phyloP scores from a whole-genome alignment of 2,888 invertebrate species.

The Cataglyphis rosenhaueri region DNA sequence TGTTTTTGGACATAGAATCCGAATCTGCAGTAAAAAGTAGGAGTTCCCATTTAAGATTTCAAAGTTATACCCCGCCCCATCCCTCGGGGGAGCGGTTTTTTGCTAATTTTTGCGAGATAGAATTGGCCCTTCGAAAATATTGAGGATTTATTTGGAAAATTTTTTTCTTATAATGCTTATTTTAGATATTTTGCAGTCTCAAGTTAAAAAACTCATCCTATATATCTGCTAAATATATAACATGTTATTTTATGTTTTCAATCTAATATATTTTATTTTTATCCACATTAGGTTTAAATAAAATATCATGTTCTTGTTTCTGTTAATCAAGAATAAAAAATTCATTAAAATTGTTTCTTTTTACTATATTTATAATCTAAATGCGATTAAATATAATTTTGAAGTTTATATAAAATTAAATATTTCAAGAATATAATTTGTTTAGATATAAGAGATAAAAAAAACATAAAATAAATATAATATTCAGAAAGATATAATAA shows the following conservation, averaged over 20 bases:
- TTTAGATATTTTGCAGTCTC: too few species aligned
- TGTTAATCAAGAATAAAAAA: background rate
- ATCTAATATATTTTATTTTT: background rate
- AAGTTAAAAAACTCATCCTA: too few species aligned
- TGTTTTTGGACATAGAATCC: too few species aligned
- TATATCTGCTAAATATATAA: background rate
- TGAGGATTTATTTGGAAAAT: too few species aligned
- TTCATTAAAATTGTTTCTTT: background rate
- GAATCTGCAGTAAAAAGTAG: too few species aligned
- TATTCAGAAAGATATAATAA: slow-evolving; percentile 12
- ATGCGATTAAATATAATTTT: background rate
- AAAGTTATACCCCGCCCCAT: too few species aligned
- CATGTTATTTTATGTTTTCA: background rate
- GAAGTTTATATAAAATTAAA: slow-evolving; percentile 12
- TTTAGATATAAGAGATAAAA: background rate
- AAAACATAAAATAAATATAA: background rate
- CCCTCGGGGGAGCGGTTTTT: too few species aligned
- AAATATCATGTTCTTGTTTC: slow-evolving; percentile 2
- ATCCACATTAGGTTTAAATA: background rate
- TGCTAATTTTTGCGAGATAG: too few species aligned
- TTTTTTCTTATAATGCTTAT: too few species aligned
- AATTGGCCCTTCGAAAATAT: too few species aligned
- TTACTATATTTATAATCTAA: background rate
- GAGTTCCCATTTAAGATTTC: too few species aligned
- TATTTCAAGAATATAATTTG: background rate